Evolutionary conservation across 2,888 invertebrate species (phyloP).

Genomic region (Zaprionus lineosus): DNA sequence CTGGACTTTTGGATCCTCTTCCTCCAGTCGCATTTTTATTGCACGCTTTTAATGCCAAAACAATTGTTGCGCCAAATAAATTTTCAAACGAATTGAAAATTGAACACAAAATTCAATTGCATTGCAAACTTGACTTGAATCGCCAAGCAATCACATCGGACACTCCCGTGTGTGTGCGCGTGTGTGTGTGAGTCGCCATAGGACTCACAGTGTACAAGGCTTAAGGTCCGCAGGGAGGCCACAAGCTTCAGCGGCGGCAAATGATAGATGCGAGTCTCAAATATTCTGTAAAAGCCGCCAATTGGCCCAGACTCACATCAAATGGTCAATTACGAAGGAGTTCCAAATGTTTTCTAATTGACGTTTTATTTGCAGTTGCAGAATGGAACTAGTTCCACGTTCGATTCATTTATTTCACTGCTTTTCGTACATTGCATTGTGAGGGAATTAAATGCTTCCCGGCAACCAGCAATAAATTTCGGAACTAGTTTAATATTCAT

Average conservation of each 20-base stretch:
- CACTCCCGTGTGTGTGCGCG: conserved; percentile 10
- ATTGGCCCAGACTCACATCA: conserved; percentile 23
- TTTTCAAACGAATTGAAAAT: conserved; percentile 38
- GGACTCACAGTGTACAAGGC: neutral
- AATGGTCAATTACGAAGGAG: conserved; percentile 37
- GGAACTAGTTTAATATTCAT: too few species aligned
- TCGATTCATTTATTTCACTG: too few species aligned
- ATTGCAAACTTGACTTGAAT: conserved; percentile 21
- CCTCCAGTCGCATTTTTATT: conserved; percentile 29
- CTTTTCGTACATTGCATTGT: too few species aligned
- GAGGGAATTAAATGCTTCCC: too few species aligned
- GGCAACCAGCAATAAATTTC: too few species aligned
- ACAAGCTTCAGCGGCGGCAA: neutral
- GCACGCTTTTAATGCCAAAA: conserved; percentile 69
- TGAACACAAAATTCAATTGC: conserved; percentile 49
- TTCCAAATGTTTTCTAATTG: conserved; percentile 55
- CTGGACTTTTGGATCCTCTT: neutral
- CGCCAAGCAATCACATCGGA: conserved; percentile 24
- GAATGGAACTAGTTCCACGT: conserved; percentile 6
- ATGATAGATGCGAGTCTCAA: neutral
- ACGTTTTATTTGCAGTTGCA: conserved; percentile 38
- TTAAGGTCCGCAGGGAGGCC: too few species aligned
- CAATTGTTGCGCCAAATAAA: conserved; percentile 72
- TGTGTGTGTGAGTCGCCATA: neutral
- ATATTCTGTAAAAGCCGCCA: neutral